Percentiles rank a stretch among this genome's conserved stretches.
Evolutionary conservation across 64 coral and sea anemone species (phyloP).

Genomic region (Dendronephthya gigantea): DNA sequence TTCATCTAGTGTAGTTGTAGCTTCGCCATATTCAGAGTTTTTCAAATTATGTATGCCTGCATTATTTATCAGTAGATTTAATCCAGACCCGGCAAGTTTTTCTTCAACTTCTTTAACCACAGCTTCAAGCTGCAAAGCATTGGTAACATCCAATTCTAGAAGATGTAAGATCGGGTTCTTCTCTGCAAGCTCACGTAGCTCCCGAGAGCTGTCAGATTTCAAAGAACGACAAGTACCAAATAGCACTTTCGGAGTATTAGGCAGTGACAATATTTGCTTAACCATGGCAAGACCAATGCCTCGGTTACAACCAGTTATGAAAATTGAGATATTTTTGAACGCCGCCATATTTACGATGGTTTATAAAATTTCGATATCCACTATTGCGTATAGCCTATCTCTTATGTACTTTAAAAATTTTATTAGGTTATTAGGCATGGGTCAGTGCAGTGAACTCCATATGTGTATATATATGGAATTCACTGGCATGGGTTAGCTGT

Average conservation of each 20-base stretch:
- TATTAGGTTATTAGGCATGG: too few species aligned
- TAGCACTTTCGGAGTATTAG: slow-evolving; percentile 8
- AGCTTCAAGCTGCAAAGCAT: not conserved
- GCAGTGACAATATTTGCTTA: slow-evolving; percentile 26
- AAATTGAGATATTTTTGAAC: not conserved
- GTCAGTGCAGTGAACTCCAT: too few species aligned
- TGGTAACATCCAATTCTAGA: slow-evolving; percentile 39
- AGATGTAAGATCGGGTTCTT: slow-evolving; percentile 21
- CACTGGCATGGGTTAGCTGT: too few species aligned
- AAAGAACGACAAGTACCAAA: slow-evolving; percentile 38
- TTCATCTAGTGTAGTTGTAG: not conserved
- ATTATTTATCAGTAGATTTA: slow-evolving; percentile 44
- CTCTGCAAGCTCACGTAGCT: not conserved
- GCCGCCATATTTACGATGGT: too few species aligned
- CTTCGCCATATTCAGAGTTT: not conserved
- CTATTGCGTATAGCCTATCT: too few species aligned
- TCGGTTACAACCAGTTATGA: slow-evolving; percentile 52
- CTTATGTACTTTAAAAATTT: too few species aligned
- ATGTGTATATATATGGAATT: too few species aligned
- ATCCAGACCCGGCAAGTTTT: not conserved
- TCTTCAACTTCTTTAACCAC: not conserved
- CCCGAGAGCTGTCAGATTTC: not conserved
- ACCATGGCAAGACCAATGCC: slow-evolving; percentile 46
- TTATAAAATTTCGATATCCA: too few species aligned
- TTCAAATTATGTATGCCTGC: slow-evolving; percentile 16